Evolutionary conservation across 2,797 vertebrate species (phyloP), one percentile per base, ranked within the genome.

Genomic region (Microcaecilia unicolor): DNA sequence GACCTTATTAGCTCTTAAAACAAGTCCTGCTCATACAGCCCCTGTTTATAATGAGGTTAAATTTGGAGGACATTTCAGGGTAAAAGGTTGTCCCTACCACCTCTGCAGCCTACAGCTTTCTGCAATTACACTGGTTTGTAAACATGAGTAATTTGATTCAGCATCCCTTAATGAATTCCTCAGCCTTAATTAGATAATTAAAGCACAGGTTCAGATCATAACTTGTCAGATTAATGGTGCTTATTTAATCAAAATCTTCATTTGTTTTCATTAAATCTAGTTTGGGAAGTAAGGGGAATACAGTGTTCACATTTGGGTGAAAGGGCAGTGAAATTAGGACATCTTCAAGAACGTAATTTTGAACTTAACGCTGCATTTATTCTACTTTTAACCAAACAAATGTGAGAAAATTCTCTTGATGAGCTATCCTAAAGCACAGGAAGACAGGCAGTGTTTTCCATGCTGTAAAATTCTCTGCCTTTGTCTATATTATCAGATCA

Each of bases 131-230:
- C 6, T 7, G 8, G 19, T 8, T 21, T n/a, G n/a, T n/a, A n/a
- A n/a, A 70, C 72, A 72, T 67, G 26, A 69, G 51, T 58, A 46
- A 60, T 70, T 63, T 72, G 33, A 43, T 70, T 47, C 46, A 6
- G 6, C 30, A 49, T 39, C 56, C 46, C 40, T 56, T 62, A 73
- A 71, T 58, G 56, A 54, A 60, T 64, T 74, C 66, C 66, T 41
- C 61, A 52, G 22, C 48, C 29, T 55, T 73, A 70, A 72, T 74
- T 68, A 72, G 55, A 58, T 62, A 69, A 71, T 73, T 74, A 70
- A 70, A 48, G 51, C 33, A 51, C 33, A 31, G 51, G 34, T 55
- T 73, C 41, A 61, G 55, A 71, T 70, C 58, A 72, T 64, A 80
- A 62, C 53, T 58, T 58, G 28, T 31, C 60, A 63, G 44, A 44